Conservation (phyloP, 2,888 invertebrate species). For the Prosopocoilus inquinatus region DNA sequence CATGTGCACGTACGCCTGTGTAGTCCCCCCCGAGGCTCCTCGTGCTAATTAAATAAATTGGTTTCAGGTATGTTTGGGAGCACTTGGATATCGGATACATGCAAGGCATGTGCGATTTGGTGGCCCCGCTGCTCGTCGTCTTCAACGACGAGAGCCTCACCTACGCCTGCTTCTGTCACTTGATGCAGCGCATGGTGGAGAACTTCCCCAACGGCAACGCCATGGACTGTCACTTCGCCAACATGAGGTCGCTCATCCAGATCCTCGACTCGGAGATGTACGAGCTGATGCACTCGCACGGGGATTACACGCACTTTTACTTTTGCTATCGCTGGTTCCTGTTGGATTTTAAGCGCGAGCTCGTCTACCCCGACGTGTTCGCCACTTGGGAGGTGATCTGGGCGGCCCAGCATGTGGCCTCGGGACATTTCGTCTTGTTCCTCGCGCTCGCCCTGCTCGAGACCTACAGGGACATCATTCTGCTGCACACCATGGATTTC, state of each 20-base stretch:
- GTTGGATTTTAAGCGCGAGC: conserved; percentile 91
- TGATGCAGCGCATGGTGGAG: conserved; percentile 87
- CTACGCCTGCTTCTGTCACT: conserved; percentile 85
- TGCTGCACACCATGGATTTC: conserved; percentile 96
- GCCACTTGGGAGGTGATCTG: conserved; percentile 94
- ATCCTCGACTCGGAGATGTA: conserved; percentile 92
- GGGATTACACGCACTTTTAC: conserved; percentile 96
- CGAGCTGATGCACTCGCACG: conserved; percentile 91
- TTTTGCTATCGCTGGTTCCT: conserved; percentile 98
- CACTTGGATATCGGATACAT: conserved; percentile 92
- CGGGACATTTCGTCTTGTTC: conserved; percentile 89
- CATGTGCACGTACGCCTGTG: conserved; percentile 83
- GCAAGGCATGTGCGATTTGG: conserved; percentile 97
- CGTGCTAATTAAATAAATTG: neutral
- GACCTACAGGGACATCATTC: conserved; percentile 90
- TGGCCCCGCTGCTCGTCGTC: conserved; percentile 87
- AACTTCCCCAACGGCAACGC: conserved; percentile 92
- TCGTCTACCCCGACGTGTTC: conserved; percentile 92
- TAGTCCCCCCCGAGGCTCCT: neutral
- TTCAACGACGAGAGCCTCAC: conserved; percentile 89
- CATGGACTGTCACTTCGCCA: conserved; percentile 95
- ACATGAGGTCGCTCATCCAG: conserved; percentile 87
- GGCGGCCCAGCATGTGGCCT: conserved; percentile 86
- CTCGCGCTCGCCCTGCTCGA: conserved; percentile 88
- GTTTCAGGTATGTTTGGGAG: conserved; percentile 89